A percentile compares a stretch with the other conserved stretches of the same genome.
phyloP scores from a whole-genome alignment of 1,140 invertebrate genomes.

The Drosophila serrata region DNA sequence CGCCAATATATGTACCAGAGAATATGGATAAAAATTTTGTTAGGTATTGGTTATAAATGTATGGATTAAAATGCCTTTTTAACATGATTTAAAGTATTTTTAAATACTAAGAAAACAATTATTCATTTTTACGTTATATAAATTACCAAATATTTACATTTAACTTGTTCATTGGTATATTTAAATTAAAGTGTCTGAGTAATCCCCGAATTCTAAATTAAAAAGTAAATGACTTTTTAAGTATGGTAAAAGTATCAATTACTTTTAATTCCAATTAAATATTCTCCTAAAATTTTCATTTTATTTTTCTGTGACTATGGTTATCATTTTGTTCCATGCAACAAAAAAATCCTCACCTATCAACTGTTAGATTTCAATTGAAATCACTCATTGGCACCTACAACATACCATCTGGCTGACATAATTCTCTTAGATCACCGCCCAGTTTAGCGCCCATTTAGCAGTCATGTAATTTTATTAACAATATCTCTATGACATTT shows the following conservation, averaged over 20 bases:
- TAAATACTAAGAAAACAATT: too few species aligned
- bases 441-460: conserved; percentile 59
- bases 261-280: background rate
- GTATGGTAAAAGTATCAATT: background rate
- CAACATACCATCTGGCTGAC: conserved; percentile 54
- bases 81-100: background rate
- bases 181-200: too few species aligned
- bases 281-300: background rate
- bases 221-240: background rate
- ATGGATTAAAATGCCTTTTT: background rate
- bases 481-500: conserved; percentile 62
- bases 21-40: background rate
- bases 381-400: conserved; percentile 48
- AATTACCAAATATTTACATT: background rate
- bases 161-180: background rate
- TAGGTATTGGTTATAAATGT: background rate
- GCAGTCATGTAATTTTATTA: conserved; percentile 61
- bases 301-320: background rate
- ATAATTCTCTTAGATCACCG: conserved; percentile 72
- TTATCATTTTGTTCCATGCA: background rate
- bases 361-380: conserved; percentile 28
- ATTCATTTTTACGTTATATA: background rate
- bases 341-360: conserved; percentile 9
- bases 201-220: background rate
- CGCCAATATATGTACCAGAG: background rate